Base-by-base conservation (phyloP, 64 coral and sea anemone species). In the Dendronephthya gigantea region DNA sequence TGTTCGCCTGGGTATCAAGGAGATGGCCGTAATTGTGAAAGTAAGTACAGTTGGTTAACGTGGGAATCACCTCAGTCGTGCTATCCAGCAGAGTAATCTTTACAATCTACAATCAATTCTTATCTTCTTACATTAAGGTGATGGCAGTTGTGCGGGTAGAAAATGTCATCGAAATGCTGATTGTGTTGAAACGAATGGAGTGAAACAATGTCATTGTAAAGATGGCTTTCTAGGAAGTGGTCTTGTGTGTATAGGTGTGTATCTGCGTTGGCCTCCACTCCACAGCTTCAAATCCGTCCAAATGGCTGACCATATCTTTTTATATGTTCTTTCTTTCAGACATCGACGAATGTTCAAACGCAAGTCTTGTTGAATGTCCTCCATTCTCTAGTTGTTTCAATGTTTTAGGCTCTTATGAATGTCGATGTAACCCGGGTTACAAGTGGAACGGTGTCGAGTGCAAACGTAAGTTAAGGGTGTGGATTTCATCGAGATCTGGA, bases 121-220 rank as follows among this genome's bases (percentile, higher is more conserved):
- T 45, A 4, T 45, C 41, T 45, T 45, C 41, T 11, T 11, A 4
- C 41, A 45, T 45, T 11, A 45, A 79, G 72, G 72, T 79, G 72
- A 79, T 79, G 72, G 72, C 15, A 79, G 72, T 34, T 79, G 72
- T 79, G 72, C 9, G 37, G 72, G 72, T 19, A 79, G 72, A 9
- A 34, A 79, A 29, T 79, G 72, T 79, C 72, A 79, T 39, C 13
- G 37, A 14, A 79, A 39, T 35, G 72, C 72, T 35, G 72, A 36
- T 1, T 79, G 72, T 79, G 30, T 7, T 1, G 32, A 79, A 3
- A 35, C 36, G 0, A 7, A 33, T 79, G 37, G 37, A 16, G 37
- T 29, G 6, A 79, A 79, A 79, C 72, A 39, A 36, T 79, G 72
- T 35, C 72, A 35, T 8, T 79, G 72, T 79, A 79, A 79, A 79